phyloP scores from a whole-genome alignment of 2,888 invertebrate genomes.

The Lacanobia wlatinum region DNA sequence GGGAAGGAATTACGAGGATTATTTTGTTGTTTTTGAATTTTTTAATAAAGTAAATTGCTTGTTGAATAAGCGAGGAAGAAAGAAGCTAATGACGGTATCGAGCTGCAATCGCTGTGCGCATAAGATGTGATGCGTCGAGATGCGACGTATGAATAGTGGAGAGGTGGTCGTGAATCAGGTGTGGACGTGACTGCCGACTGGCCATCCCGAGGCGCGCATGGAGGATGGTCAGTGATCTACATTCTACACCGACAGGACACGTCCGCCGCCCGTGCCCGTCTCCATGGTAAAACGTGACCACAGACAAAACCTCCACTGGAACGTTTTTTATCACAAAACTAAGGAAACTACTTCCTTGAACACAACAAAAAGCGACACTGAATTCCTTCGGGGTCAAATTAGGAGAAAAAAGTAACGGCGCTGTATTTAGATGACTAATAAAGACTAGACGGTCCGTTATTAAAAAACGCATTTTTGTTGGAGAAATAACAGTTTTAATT shows the following conservation, averaged over 20 bases:
- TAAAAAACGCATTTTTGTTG: constrained; percentile 37
- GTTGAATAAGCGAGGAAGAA: constrained; percentile 33
- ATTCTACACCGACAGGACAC: constrained; percentile 57
- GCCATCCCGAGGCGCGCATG: constrained; percentile 39
- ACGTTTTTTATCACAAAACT: constrained; percentile 44
- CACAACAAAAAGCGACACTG: constrained; percentile 36
- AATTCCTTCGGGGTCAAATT: constrained; percentile 52
- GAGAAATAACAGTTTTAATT: constrained; percentile 48
- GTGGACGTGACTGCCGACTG: constrained; percentile 62
- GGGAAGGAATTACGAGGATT: constrained; percentile 35
- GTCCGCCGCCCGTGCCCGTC: constrained; percentile 60
- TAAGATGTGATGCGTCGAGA: constrained; percentile 21
- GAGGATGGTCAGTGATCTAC: constrained; percentile 60
- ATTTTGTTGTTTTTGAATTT: constrained; percentile 30
- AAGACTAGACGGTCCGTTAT: constrained; percentile 45
- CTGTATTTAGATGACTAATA: constrained; percentile 38
- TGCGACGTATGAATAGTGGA: constrained; percentile 24
- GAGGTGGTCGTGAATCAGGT: constrained; percentile 34
- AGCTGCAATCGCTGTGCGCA: constrained; percentile 25
- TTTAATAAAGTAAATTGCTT: constrained; percentile 40
- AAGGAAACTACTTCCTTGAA: constrained; percentile 52
- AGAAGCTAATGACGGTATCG: constrained; percentile 25
- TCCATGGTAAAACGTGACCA: constrained; percentile 71
- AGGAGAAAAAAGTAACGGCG: constrained; percentile 41
- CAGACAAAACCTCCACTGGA: constrained; percentile 59